These are phyloP conservation scores for Ichneumoninae sp. DNA, from an alignment of 2,888 invertebrate species.

Conservation along the genomic window DNA sequence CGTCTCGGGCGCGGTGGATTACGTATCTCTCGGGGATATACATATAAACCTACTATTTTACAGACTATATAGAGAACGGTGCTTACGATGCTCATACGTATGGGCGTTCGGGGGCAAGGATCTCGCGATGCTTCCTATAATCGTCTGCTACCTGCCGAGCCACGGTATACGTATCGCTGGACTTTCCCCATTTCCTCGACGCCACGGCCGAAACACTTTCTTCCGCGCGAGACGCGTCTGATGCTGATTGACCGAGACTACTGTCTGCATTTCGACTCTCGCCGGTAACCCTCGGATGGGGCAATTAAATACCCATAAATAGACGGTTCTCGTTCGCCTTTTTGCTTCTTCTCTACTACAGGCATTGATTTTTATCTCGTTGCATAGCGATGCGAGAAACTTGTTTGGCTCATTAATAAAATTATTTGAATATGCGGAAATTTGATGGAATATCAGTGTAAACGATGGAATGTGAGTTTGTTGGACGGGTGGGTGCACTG, in stretches of 20 bases:
- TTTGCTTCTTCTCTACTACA: background rate
- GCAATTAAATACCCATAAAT: conserved; percentile 71
- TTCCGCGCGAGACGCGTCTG: conserved; percentile 55
- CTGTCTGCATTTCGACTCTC: background rate
- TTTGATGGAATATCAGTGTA: background rate
- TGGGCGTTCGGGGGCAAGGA: conserved; percentile 48
- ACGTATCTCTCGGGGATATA: conserved; percentile 30
- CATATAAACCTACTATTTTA: background rate
- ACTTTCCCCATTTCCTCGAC: conserved; percentile 65
- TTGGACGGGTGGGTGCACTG: too few relatives aligned
- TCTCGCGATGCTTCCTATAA: conserved; percentile 66
- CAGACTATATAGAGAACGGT: conserved; percentile 9
- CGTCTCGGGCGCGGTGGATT: conserved; percentile 18
- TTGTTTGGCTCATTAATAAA: background rate
- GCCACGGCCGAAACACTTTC: conserved; percentile 61
- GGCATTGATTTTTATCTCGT: background rate
- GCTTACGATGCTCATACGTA: conserved; percentile 23
- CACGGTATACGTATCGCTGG: conserved; percentile 18
- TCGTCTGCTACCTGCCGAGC: conserved; percentile 36
- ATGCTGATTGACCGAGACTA: conserved; percentile 48
- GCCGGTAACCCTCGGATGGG: conserved; percentile 54
- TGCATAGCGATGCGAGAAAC: background rate
- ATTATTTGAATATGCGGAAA: background rate
- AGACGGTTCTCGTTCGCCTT: background rate
- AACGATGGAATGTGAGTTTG: background rate